Base-by-base conservation (phyloP, 2,888 invertebrate genomes). In the Torymus aiolomorphi region DNA sequence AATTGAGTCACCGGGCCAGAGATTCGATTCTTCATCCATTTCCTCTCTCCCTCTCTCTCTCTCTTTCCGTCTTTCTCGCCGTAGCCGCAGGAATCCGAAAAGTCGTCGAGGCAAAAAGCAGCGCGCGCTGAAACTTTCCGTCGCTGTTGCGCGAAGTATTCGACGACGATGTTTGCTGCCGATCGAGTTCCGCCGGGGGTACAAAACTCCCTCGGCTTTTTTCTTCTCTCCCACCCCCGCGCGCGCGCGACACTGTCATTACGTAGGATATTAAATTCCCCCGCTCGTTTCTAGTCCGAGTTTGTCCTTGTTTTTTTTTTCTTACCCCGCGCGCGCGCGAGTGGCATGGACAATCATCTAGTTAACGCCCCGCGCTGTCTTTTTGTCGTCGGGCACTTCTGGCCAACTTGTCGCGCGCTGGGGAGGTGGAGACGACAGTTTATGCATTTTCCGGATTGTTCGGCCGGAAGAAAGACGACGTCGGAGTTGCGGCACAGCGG, bases 131-230 rank as follows among this genome's bases (percentile, higher is more conserved):
- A 67, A 71, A 77, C 57, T 71, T 62, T 80, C 57, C 49, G 49
- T 49, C 72, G 49, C 52, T 14, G 54, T 18, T 65, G 31, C 54
- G 31, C 73, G 71, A 81, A 81, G 81, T 67, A 78, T 74, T 74
- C 70, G 75, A 61, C 70, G 75, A 61, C 76, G 73, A 80, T 77
- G 76, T 77, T 82, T 82, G 74, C 82, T 82, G 74, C 82, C 82
- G 82, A 82, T 81, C 72, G 74, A 81, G 81, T 81, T 81, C 76
- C 72, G 65, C 65, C 70, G 70, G 72, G 42, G 42, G 71, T 80
- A 76, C 76, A 80, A 77, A 80, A 80, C 76, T 80, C 80, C 11
- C 8, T 52, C 16, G n/a, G 57, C 63, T 75, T 54, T 63, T 70
- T 56, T 24, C 24, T 67, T 57, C 49, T 61, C 49, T 24, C 57